Evolutionary conservation across 1,140 invertebrate genomes (phyloP).

Genomic region (Stegodyphus dumicola): DNA sequence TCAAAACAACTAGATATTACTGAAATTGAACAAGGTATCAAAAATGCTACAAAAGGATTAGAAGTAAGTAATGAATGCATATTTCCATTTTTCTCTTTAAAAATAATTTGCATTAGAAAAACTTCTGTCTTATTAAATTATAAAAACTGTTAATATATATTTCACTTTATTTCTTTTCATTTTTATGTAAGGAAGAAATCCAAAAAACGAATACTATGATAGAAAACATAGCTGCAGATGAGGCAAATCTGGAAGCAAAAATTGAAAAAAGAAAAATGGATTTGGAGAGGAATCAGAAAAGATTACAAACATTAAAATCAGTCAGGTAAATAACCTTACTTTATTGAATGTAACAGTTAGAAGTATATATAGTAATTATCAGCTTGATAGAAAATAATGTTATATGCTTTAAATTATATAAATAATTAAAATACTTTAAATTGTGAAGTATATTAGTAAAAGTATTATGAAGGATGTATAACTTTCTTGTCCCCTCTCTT

Average conservation of each 20-base stretch:
- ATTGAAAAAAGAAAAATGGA: constrained; percentile 91
- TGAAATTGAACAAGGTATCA: constrained; percentile 81
- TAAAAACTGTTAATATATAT: neutral
- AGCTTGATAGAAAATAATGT: no score
- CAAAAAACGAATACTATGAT: constrained; percentile 79
- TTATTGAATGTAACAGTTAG: neutral
- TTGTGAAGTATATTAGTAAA: no score
- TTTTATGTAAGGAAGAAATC: constrained; percentile 73
- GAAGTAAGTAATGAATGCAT: constrained; percentile 67
- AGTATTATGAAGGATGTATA: no score
- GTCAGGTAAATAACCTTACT: constrained; percentile 75
- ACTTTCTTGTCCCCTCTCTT: no score
- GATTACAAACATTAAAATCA: constrained; percentile 91
- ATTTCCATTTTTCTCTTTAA: neutral
- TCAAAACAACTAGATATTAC: constrained; percentile 84
- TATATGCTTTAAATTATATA: no score
- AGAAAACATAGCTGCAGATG: constrained; percentile 84
- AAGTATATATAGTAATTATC: no score
- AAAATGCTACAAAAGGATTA: constrained; percentile 77
- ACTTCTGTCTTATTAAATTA: neutral
- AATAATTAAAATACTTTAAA: no score
- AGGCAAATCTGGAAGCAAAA: constrained; percentile 88
- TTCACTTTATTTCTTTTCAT: neutral
- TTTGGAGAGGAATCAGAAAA: constrained; percentile 91
- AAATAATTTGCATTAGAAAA: neutral